Conservation (phyloP, 2,797 vertebrate genomes). For the Xiphorhynchus erythropygius region DNA sequence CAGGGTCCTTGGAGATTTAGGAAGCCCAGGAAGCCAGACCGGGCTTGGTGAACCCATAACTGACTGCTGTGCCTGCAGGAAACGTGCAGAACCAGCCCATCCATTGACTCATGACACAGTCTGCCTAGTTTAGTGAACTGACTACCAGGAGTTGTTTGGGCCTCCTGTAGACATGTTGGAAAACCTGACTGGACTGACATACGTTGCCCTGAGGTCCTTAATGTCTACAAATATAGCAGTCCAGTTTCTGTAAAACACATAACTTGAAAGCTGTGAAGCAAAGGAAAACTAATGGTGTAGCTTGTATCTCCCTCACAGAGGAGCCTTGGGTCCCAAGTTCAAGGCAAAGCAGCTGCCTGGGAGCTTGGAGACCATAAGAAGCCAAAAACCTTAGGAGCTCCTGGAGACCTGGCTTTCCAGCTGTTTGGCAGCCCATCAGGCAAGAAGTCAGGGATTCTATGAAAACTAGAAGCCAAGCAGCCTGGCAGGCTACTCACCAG, state of each 20-base stretch:
- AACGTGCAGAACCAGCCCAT: neutral
- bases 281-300: neutral
- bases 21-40: neutral
- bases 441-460: conserved; percentile 40
- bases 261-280: neutral
- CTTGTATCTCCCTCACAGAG: neutral
- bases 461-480: conserved; percentile 40
- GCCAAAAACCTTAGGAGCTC: conserved; percentile 23
- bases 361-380: neutral
- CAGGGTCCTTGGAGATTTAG: neutral
- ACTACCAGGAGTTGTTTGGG: neutral
- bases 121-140: neutral
- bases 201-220: neutral
- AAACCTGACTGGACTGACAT: neutral
- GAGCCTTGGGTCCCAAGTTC: neutral
- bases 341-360: neutral
- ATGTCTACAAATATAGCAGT: neutral
- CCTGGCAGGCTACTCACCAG: conserved; percentile 57
- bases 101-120: neutral
- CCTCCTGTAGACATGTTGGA: neutral
- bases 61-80: neutral
- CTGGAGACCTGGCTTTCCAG: conserved; percentile 51
- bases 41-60: neutral
- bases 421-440: conserved; percentile 57
- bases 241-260: neutral